A percentile compares a stretch with the other conserved stretches of the same genome.
These are phyloP conservation scores for Lepilemur septentrionalis DNA, from an alignment of 2,797 vertebrate species.

Conservation along the genomic window DNA sequence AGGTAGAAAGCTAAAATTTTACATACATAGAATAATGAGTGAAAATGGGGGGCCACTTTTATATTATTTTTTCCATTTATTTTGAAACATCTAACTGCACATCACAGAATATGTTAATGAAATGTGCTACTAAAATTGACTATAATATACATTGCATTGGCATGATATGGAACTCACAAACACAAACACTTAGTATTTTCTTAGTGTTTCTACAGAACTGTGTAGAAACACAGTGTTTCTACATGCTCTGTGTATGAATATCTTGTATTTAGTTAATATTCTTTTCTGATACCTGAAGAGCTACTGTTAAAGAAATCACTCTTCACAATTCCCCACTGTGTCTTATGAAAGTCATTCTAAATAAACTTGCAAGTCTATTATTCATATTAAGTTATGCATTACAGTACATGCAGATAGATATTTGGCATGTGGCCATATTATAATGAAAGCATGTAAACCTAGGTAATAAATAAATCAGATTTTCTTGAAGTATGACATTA, in stretches of 20 bases:
- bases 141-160: not conserved
- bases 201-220: too few species aligned
- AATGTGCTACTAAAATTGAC: not conserved
- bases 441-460: constrained; percentile 9
- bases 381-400: not conserved
- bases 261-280: not conserved
- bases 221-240: too few species aligned
- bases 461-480: not conserved
- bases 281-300: not conserved
- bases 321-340: not conserved
- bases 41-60: not conserved
- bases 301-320: not conserved
- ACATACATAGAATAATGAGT: not conserved
- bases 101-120: not conserved
- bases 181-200: not conserved
- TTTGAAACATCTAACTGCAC: not conserved
- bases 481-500: not conserved
- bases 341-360: not conserved
- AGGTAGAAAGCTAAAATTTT: not conserved
- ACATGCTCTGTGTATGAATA: not conserved
- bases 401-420: not conserved
- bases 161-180: not conserved
- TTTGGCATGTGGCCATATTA: not conserved
- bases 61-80: not conserved
- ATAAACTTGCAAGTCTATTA: not conserved